Evolutionary conservation across 37 sponge, comb jelly and placozoan species (phyloP), one percentile per base, ranked within the genome.

Genomic region (Beroe forskalii): DNA sequence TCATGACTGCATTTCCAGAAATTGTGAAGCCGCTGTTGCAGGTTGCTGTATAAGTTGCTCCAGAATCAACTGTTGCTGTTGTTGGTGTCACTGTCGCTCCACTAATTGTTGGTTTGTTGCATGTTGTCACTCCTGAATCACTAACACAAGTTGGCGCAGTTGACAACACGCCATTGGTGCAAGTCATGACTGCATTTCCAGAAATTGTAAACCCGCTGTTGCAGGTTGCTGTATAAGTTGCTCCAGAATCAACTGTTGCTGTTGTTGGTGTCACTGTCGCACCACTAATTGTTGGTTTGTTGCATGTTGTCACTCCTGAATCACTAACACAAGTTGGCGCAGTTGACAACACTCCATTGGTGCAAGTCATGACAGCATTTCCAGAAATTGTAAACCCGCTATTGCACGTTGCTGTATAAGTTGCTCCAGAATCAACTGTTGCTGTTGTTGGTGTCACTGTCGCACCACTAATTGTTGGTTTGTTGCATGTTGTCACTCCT

Each of bases 91-190:
- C 30, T 32, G 75, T 72, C 3, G 40, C 75, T 8, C 8, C 36
- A 8, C 14, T 20, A 35, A 72, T 72, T 23, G 75, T 72, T 20
- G 75, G 75, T 37, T 72, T 72, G 75, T 23, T 30, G 30, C 75
- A 72, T n/a, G n/a, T n/a, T n/a, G n/a, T n/a, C n/a, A n/a, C n/a
- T n/a, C n/a, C n/a, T n/a, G n/a, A n/a, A 4, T 63, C 28, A 4
- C 25, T 24, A 8, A n/a, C 28, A 19, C 66, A 63, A 23, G 66
- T 63, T 63, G 66, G 66, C 3, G 28, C 25, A n/a, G 66, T 63
- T 6, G 66, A 63, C 20, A 63, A 30, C 2, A 3, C 2, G 20
- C 66, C 66, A 63, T 63, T 30, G 25, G 9, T 63, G 25, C 66
- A 63, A 30, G 66, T 63, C 2, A 63, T 63, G 20, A 28, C 66